Evolutionary conservation across 2,797 vertebrate species (phyloP).

Genomic region (Amazona finschi): DNA sequence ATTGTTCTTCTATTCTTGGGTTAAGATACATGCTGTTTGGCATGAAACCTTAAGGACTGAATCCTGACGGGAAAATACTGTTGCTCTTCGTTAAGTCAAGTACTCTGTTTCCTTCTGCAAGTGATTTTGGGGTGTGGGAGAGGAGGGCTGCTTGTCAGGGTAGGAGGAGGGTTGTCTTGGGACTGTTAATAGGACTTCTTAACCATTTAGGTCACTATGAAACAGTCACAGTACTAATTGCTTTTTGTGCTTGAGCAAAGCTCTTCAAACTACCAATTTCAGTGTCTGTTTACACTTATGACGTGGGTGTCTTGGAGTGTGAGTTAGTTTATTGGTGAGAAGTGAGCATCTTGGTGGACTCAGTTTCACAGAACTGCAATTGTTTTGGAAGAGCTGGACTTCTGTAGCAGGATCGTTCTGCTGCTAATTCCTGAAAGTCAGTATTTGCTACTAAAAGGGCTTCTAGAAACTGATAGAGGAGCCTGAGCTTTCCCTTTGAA

Average conservation of each 20-base stretch:
- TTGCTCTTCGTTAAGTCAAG: neutral
- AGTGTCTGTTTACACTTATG: neutral
- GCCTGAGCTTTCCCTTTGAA: neutral
- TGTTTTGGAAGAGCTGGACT: neutral
- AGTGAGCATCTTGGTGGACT: neutral
- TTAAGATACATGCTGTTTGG: neutral
- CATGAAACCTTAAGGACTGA: neutral
- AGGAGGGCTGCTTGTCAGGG: neutral
- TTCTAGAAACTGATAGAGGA: neutral
- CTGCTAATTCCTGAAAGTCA: neutral
- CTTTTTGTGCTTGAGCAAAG: neutral
- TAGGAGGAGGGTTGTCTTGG: neutral
- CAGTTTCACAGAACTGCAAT: neutral
- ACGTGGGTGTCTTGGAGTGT: neutral
- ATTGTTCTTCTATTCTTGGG: neutral
- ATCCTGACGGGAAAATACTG: neutral
- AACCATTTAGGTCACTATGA: neutral
- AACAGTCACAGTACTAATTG: neutral
- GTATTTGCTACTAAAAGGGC: neutral
- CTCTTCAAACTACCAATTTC: neutral
- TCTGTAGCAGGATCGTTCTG: neutral
- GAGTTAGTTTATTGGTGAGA: neutral
- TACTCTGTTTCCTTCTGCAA: neutral
- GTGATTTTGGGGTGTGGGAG: neutral
- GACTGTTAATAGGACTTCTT: neutral